Percentiles rank a stretch among this genome's conserved stretches.
phyloP scores from a whole-genome alignment of 2,113 vertebrate species.

The Calyptommatus sinebrachiatus region DNA sequence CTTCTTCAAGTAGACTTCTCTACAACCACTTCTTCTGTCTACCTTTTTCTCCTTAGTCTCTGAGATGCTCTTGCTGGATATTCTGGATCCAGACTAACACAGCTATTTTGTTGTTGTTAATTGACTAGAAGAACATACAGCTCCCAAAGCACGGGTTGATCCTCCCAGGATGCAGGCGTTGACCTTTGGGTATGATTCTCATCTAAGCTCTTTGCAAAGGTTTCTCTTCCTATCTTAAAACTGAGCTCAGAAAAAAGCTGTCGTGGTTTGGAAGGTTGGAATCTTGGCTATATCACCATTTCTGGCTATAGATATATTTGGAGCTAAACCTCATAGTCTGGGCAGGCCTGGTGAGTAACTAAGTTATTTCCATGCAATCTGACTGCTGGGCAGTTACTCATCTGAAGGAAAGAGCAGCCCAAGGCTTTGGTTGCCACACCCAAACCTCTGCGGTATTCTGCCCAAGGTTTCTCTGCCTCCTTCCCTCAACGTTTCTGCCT shows the following conservation, averaged over 20 bases:
- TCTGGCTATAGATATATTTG: constrained; percentile 57
- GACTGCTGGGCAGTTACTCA: constrained; percentile 55
- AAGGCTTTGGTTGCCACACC: constrained; percentile 48
- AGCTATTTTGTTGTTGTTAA: too few species aligned
- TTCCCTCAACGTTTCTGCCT: background rate
- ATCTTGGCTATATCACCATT: constrained; percentile 43
- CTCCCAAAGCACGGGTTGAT: too few species aligned
- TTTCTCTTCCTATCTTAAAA: background rate
- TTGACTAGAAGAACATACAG: too few species aligned
- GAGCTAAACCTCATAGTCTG: constrained; percentile 63
- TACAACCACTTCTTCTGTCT: too few species aligned
- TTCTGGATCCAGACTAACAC: too few species aligned
- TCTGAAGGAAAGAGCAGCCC: constrained; percentile 39
- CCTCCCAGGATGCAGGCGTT: too few species aligned
- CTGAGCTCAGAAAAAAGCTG: constrained; percentile 22
- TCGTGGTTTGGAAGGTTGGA: constrained; percentile 45
- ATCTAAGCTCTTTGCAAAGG: background rate
- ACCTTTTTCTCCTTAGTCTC: too few species aligned
- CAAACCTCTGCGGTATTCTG: constrained; percentile 17
- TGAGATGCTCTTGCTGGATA: too few species aligned
- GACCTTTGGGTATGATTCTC: too few species aligned
- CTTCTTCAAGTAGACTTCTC: too few species aligned
- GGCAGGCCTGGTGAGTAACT: constrained; percentile 52
- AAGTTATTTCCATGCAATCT: constrained; percentile 54
- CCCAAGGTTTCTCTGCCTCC: background rate